These are phyloP conservation scores for Bombus cullumanus DNA, from an alignment of 1,140 invertebrate genomes.

Conservation along the genomic window DNA sequence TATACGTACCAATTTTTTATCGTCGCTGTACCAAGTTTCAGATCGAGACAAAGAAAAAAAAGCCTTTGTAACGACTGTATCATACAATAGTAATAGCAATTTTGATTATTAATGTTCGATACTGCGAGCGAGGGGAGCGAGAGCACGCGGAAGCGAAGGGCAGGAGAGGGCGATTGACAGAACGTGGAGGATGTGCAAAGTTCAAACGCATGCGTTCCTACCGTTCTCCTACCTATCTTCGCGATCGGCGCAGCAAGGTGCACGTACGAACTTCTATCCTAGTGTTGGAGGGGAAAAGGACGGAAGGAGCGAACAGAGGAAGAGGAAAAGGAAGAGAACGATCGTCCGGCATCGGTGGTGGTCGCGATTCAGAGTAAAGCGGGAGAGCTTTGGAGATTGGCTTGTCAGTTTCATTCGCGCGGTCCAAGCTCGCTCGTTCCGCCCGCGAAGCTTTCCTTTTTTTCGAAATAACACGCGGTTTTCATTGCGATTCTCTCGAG, in stretches of 20 bases:
- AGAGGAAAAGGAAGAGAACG: constrained; percentile 45
- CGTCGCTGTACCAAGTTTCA: background rate
- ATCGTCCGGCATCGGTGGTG: constrained; percentile 52
- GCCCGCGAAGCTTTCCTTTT: background rate
- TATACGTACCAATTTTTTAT: background rate
- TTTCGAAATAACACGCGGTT: background rate
- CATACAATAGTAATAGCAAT: background rate
- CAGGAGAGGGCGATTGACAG: background rate
- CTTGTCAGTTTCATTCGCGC: constrained; percentile 70
- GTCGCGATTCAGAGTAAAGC: background rate
- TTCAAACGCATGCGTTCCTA: constrained; percentile 48
- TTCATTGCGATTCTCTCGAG: background rate
- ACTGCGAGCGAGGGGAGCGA: constrained; percentile 8
- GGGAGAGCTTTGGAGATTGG: constrained; percentile 2
- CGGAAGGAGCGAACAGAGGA: background rate
- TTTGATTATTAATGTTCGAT: background rate
- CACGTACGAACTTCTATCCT: background rate
- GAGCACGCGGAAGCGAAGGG: background rate
- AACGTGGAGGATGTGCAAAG: background rate
- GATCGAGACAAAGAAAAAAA: background rate
- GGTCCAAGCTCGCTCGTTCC: constrained; percentile 49
- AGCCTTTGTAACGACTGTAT: no score
- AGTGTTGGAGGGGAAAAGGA: background rate
- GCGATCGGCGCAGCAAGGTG: constrained; percentile 14
- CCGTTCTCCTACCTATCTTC: background rate